Conservation (phyloP, 2,888 invertebrate species). For the Acanthosepion pharaonis region DNA sequence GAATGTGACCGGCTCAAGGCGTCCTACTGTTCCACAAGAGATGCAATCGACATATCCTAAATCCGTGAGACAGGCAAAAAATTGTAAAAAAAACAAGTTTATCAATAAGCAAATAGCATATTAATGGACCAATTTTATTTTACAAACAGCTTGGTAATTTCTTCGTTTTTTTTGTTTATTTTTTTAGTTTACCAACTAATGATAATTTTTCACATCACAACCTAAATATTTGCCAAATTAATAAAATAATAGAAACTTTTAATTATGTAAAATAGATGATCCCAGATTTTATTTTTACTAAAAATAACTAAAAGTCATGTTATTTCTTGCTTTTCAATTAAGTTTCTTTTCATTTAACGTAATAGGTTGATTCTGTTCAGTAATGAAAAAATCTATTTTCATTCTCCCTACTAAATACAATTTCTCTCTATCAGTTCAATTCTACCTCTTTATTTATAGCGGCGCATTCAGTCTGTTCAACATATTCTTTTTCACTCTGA, state of each 20-base stretch:
- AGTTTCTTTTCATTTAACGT: not conserved
- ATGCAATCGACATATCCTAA: too few relatives aligned
- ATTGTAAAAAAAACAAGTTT: too few relatives aligned
- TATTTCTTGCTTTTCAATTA: not conserved
- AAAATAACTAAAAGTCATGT: not conserved
- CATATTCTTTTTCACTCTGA: not conserved
- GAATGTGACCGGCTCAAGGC: too few relatives aligned
- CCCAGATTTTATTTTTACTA: not conserved
- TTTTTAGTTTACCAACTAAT: too few relatives aligned
- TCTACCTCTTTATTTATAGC: not conserved
- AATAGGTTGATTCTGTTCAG: not conserved
- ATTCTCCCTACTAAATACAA: not conserved
- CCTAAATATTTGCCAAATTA: too few relatives aligned
- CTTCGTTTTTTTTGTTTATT: too few relatives aligned
- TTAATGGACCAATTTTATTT: too few relatives aligned
- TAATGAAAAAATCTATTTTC: not conserved
- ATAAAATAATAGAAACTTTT: not conserved
- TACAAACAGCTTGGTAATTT: too few relatives aligned
- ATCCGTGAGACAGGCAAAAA: too few relatives aligned
- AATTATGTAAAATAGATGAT: not conserved
- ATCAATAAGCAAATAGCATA: too few relatives aligned
- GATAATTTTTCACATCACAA: too few relatives aligned
- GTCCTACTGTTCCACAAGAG: too few relatives aligned
- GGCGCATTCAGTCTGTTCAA: not conserved
- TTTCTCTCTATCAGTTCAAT: not conserved